Evolutionary conservation across 2,888 invertebrate species (phyloP).

Genomic region (Apomyelois bistriatella): DNA sequence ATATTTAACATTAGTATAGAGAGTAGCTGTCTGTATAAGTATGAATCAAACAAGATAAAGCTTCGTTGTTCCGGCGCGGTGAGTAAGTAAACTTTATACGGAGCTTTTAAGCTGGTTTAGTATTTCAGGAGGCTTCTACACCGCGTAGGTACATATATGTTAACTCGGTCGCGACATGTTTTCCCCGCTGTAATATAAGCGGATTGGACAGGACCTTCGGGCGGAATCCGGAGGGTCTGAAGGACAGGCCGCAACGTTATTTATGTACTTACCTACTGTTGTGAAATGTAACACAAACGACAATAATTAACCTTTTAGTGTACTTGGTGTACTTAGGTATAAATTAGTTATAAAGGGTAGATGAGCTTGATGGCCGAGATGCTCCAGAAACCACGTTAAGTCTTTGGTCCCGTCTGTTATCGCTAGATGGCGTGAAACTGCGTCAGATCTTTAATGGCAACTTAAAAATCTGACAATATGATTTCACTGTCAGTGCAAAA

Average conservation of each 20-base stretch:
- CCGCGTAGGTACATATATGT: conserved; percentile 15
- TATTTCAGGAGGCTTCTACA: conserved; percentile 17
- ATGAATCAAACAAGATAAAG: conserved; percentile 6
- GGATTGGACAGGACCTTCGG: conserved; percentile 28
- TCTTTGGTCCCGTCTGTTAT: too few relatives aligned
- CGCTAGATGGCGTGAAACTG: too few relatives aligned
- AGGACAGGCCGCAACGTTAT: conserved; percentile 26
- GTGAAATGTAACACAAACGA: conserved; percentile 16
- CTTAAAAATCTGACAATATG: too few relatives aligned
- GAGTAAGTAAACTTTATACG: conserved; percentile 14
- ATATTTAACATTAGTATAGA: not conserved
- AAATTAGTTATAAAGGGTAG: too few relatives aligned
- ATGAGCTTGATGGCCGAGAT: too few relatives aligned
- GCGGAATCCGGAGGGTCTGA: conserved; percentile 25
- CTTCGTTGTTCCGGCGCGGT: conserved; percentile 1
- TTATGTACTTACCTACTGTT: conserved; percentile 17
- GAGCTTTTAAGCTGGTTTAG: conserved; percentile 23
- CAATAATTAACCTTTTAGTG: conserved; percentile 7
- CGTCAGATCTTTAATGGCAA: too few relatives aligned
- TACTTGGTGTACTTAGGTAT: too few relatives aligned
- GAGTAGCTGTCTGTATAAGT: not conserved
- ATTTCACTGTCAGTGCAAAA: too few relatives aligned
- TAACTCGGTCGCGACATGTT: conserved; percentile 28
- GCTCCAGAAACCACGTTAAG: too few relatives aligned
- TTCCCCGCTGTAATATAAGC: conserved; percentile 29